Percentiles rank a stretch among this genome's conserved stretches.
These are phyloP conservation scores for Acleris cristana DNA, from an alignment of 2,888 invertebrate species.

Conservation along the genomic window DNA sequence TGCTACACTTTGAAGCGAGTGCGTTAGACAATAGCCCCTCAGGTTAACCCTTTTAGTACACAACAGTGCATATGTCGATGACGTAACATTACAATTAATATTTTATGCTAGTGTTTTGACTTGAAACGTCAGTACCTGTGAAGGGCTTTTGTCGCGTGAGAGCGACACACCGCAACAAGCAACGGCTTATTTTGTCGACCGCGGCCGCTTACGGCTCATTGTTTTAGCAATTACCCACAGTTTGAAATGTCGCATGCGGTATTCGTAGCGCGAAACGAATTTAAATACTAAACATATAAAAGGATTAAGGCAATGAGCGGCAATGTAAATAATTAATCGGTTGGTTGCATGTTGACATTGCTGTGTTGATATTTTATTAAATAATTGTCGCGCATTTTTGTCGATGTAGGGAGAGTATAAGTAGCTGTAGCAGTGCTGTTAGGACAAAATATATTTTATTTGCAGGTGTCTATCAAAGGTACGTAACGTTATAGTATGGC, in stretches of 20 bases:
- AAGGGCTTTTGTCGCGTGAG: background rate
- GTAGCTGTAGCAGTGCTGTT: too few species aligned
- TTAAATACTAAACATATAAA: constrained; percentile 4
- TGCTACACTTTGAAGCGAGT: too few species aligned
- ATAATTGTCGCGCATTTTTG: too few species aligned
- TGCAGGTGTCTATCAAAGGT: too few species aligned
- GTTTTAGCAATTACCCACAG: background rate
- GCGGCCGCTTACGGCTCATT: background rate
- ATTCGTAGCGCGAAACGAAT: background rate
- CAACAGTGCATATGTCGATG: too few species aligned
- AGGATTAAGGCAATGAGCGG: background rate
- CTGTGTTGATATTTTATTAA: too few species aligned
- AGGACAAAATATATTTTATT: too few species aligned
- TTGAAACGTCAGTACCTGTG: background rate
- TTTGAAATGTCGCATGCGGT: background rate
- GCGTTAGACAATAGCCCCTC: too few species aligned
- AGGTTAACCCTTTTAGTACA: too few species aligned
- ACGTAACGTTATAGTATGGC: too few species aligned
- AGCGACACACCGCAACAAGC: background rate
- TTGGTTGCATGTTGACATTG: too few species aligned
- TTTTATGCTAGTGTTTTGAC: background rate
- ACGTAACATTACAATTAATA: background rate
- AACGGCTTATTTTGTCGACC: constrained; percentile 1
- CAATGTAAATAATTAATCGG: background rate
- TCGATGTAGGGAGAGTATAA: too few species aligned